Evolutionary conservation across 2,888 invertebrate genomes (phyloP).

Genomic region (Thecocarcelia acutangulata): DNA sequence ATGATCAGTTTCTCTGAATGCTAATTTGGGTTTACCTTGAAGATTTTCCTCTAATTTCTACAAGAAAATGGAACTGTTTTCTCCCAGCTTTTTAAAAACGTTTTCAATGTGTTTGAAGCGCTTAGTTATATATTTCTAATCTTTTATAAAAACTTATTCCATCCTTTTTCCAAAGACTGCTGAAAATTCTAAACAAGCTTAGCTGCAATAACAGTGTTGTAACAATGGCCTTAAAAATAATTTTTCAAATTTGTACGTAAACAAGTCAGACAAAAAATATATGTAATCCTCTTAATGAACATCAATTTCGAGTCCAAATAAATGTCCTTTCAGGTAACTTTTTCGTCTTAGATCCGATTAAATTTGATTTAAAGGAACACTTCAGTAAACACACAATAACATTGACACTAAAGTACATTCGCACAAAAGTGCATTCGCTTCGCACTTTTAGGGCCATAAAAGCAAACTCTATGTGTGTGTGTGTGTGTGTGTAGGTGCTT

Average conservation of each 20-base stretch:
- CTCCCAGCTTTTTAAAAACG: too few species aligned
- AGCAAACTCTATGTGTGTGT: constrained; percentile 4
- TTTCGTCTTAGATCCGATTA: constrained; percentile 42
- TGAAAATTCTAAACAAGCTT: not conserved
- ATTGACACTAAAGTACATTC: constrained; percentile 48
- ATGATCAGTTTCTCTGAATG: too few species aligned
- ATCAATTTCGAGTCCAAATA: not conserved
- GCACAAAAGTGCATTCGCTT: constrained; percentile 25
- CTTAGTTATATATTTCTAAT: too few species aligned
- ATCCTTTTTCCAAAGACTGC: too few species aligned
- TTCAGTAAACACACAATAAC: constrained; percentile 21
- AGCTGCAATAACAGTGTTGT: not conserved
- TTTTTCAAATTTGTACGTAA: not conserved
- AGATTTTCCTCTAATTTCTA: too few species aligned
- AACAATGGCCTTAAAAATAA: not conserved
- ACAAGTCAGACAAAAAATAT: constrained; percentile 2
- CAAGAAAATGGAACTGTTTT: too few species aligned
- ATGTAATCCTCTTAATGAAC: constrained; percentile 6
- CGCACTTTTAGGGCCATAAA: constrained; percentile 60
- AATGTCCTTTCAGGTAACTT: constrained; percentile 19
- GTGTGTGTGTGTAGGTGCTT: not conserved
- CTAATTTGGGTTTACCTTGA: too few species aligned
- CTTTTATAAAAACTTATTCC: too few species aligned
- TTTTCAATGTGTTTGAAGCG: too few species aligned
- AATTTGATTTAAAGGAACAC: constrained; percentile 21